Percentiles rank a stretch among this genome's conserved stretches.
Conservation (phyloP, 2,888 invertebrate species). For the Clivina fossor region DNA sequence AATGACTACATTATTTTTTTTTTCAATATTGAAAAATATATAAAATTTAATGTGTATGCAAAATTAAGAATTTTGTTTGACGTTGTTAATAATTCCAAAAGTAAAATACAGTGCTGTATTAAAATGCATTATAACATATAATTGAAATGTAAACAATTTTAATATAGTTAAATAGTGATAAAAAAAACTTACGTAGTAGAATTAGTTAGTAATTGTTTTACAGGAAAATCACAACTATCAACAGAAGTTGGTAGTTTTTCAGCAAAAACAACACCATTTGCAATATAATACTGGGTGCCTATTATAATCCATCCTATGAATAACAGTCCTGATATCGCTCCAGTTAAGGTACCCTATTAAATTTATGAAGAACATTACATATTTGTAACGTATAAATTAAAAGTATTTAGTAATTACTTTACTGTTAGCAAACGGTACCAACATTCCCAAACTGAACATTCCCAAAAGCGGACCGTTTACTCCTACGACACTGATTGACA, state of each 20-base stretch:
- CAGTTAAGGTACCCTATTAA: slow-evolving; percentile 59
- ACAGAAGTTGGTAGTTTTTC: slow-evolving; percentile 24
- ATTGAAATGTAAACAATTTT: no score
- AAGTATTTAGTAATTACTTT: slow-evolving; percentile 49
- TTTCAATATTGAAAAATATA: no score
- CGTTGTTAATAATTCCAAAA: no score
- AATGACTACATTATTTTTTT: no score
- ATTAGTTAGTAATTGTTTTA: neutral
- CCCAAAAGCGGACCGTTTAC: slow-evolving; percentile 67
- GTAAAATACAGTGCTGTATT: no score
- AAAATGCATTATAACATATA: no score
- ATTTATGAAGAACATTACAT: slow-evolving; percentile 35
- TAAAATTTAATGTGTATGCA: no score
- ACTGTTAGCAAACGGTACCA: slow-evolving; percentile 64
- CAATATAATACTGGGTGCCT: slow-evolving; percentile 52
- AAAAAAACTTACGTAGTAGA: neutral
- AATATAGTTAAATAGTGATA: neutral
- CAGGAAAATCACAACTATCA: slow-evolving; percentile 27
- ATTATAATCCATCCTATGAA: slow-evolving; percentile 58
- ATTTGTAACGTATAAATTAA: neutral
- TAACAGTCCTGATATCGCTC: slow-evolving; percentile 56
- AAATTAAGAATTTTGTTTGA: no score
- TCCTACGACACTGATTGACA: slow-evolving; percentile 63
- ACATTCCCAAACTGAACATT: slow-evolving; percentile 67
- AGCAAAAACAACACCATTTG: slow-evolving; percentile 29